Percentiles rank a stretch among this genome's conserved stretches.
Conservation (phyloP, 2,797 vertebrate genomes). For the Xenops minutus region DNA sequence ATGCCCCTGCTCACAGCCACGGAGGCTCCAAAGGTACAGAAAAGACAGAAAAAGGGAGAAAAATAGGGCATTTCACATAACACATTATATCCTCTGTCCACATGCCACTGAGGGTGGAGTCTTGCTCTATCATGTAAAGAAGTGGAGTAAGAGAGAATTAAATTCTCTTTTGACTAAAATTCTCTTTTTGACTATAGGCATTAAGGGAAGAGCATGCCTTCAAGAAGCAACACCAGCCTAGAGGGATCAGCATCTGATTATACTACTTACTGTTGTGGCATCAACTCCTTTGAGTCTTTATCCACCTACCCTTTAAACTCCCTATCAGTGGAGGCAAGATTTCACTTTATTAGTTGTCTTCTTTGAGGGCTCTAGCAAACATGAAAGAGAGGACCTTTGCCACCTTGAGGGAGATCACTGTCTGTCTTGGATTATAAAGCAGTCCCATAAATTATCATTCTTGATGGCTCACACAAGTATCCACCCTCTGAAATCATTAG, state of each 20-base stretch:
- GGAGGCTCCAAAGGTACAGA: background rate
- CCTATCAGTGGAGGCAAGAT: background rate
- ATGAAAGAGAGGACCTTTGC: background rate
- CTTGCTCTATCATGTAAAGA: background rate
- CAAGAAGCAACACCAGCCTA: background rate
- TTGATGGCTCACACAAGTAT: background rate
- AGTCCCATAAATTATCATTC: background rate
- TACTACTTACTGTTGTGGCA: background rate
- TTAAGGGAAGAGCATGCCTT: background rate
- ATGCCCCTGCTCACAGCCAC: background rate
- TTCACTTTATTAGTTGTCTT: background rate
- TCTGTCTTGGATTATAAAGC: background rate
- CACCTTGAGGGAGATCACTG: background rate
- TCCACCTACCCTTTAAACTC: conserved; percentile 14
- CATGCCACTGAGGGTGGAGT: background rate
- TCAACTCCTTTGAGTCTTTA: background rate
- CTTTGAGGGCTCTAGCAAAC: background rate
- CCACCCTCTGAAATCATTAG: background rate
- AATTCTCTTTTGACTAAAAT: background rate
- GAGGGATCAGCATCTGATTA: background rate
- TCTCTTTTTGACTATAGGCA: background rate
- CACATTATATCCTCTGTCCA: background rate
- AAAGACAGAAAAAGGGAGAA: background rate
- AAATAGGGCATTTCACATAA: fast-evolving
- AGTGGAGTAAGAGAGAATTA: background rate